Percentiles rank a stretch among this genome's conserved stretches.
Evolutionary conservation across 2,888 invertebrate genomes (phyloP).

Genomic region (Embidobia sp.): DNA sequence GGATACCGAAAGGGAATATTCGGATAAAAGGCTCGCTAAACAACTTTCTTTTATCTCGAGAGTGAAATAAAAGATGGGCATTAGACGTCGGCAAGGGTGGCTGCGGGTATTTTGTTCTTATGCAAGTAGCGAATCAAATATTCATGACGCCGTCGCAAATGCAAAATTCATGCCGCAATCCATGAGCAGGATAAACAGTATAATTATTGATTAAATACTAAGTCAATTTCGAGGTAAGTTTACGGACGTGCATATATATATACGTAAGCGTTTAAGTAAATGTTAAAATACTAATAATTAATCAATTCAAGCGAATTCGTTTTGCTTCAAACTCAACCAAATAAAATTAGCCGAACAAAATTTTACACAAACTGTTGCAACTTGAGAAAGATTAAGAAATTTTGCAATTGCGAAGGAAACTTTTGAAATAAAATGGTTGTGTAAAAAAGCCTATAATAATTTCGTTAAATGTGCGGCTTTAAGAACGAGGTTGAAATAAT

Average conservation of each 20-base stretch:
- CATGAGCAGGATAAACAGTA: not conserved
- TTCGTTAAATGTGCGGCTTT: no score
- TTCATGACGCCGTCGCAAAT: conserved; percentile 1
- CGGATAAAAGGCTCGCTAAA: conserved; percentile 48
- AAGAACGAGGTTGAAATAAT: conserved; percentile 8
- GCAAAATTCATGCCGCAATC: conserved; percentile 12
- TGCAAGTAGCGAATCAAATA: conserved; percentile 22
- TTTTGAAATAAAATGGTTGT: no score
- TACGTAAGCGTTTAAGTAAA: no score
- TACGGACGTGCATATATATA: no score
- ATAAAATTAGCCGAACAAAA: no score
- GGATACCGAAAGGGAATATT: conserved; percentile 32
- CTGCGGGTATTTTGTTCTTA: conserved; percentile 14
- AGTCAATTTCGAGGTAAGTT: not conserved
- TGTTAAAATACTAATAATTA: no score
- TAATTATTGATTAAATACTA: conserved; percentile 23
- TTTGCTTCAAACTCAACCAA: no score
- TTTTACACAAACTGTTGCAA: no score
- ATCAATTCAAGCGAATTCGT: no score
- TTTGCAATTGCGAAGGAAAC: no score
- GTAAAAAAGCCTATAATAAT: no score
- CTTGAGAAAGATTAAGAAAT: no score
- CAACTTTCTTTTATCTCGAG: conserved; percentile 45
- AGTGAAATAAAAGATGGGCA: conserved; percentile 33
- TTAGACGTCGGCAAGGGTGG: conserved; percentile 6